Conservation (phyloP, 2,888 invertebrate species). For the Xylocampa areola region DNA sequence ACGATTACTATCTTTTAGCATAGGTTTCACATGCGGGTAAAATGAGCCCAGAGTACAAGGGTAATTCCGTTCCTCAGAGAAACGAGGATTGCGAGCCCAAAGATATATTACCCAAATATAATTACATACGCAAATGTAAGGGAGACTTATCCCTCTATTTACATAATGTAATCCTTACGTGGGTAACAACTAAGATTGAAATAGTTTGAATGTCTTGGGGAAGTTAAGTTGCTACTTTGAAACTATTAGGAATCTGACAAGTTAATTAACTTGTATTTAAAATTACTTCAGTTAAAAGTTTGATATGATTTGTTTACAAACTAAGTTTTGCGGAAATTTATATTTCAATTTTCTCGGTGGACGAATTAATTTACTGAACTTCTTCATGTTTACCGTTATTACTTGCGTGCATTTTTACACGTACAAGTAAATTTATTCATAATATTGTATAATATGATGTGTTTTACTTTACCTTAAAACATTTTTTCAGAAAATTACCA, state of each 20-base stretch:
- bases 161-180: slow-evolving; percentile 35
- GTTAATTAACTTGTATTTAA: slow-evolving; percentile 33
- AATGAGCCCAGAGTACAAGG: too few species aligned
- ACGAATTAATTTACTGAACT: not conserved
- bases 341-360: not conserved
- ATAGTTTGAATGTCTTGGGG: slow-evolving; percentile 42
- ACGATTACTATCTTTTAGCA: too few species aligned
- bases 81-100: slow-evolving; percentile 3
- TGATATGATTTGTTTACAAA: not conserved
- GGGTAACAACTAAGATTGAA: slow-evolving; percentile 48
- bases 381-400: too few species aligned
- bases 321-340: not conserved
- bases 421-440: too few species aligned
- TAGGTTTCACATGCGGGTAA: too few species aligned
- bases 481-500: too few species aligned
- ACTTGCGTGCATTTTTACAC: too few species aligned
- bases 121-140: slow-evolving; percentile 27
- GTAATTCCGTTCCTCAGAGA: not conserved
- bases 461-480: too few species aligned
- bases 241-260: slow-evolving; percentile 23
- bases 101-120: slow-evolving; percentile 17
- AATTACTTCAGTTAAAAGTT: slow-evolving; percentile 24
- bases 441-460: too few species aligned
- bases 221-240: slow-evolving; percentile 28
- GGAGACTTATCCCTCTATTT: slow-evolving; percentile 20